phyloP scores from a whole-genome alignment of 2,888 invertebrate species.

The Cartodere bifasciata region DNA sequence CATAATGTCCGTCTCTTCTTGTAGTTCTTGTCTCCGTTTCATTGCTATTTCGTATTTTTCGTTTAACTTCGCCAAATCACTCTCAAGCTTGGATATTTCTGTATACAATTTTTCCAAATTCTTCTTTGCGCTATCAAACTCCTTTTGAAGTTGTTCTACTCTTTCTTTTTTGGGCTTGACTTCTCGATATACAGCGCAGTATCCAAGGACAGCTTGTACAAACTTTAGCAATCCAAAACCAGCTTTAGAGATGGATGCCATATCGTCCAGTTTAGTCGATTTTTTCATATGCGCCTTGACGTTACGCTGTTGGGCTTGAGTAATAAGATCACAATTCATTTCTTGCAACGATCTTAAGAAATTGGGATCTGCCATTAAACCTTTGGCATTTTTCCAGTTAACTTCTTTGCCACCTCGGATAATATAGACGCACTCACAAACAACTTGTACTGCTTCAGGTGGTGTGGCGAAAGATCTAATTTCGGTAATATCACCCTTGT shows the following conservation, averaged over 20 bases:
- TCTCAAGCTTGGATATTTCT: constrained; percentile 61
- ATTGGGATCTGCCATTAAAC: constrained; percentile 87
- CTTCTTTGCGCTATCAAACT: constrained; percentile 48
- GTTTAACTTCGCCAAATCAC: constrained; percentile 54
- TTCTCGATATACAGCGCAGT: constrained; percentile 76
- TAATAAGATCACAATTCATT: constrained; percentile 73
- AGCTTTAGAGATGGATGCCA: constrained; percentile 74
- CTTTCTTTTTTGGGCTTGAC: constrained; percentile 76
- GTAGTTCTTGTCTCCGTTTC: constrained; percentile 49
- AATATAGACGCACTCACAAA: constrained; percentile 83
- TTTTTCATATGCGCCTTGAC: constrained; percentile 62
- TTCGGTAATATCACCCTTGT: constrained; percentile 85
- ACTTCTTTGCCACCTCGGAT: constrained; percentile 72
- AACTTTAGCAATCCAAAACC: constrained; percentile 77
- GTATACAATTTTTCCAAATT: constrained; percentile 59
- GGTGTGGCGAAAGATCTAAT: constrained; percentile 86
- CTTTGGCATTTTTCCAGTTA: constrained; percentile 80
- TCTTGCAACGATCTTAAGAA: constrained; percentile 70
- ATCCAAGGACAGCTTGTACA: constrained; percentile 77
- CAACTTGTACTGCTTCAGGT: constrained; percentile 77
- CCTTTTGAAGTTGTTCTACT: constrained; percentile 63
- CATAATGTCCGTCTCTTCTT: constrained; percentile 73
- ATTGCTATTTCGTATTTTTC: constrained; percentile 67
- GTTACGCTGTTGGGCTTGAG: constrained; percentile 53
- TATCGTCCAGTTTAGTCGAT: constrained; percentile 63